A percentile compares a stretch with the other conserved stretches of the same genome.
Conservation (phyloP, 2,888 invertebrate genomes). For the Thumatha senex region DNA sequence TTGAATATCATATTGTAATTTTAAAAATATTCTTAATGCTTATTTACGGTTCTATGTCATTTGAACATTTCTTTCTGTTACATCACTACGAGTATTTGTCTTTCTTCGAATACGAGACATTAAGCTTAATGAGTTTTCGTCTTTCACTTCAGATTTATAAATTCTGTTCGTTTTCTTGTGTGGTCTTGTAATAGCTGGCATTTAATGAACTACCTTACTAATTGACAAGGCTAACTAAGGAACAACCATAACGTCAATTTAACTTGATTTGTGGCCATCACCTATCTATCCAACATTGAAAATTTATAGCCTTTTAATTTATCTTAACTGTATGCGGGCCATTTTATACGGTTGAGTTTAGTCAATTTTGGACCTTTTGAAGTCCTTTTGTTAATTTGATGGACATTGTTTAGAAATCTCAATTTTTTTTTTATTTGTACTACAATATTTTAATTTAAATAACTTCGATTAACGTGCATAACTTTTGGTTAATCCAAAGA, state of each 20-base stretch:
- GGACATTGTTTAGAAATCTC: not conserved
- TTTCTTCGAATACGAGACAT: not conserved
- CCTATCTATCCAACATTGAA: conserved; percentile 27
- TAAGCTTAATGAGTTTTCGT: conserved; percentile 5
- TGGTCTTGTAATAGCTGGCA: conserved; percentile 37
- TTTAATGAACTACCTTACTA: conserved; percentile 55
- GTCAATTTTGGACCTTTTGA: not conserved
- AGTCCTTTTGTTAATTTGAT: too few species aligned
- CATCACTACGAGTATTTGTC: not conserved
- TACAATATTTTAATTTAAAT: not conserved
- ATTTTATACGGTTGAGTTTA: not conserved
- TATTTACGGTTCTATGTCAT: too few species aligned
- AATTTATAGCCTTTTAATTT: conserved; percentile 48
- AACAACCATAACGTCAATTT: conserved; percentile 53
- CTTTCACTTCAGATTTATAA: conserved; percentile 1
- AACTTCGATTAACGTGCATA: too few species aligned
- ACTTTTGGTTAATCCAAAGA: conserved; percentile 1
- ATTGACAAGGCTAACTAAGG: conserved; percentile 56
- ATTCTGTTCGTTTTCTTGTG: conserved; percentile 31
- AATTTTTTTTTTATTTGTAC: not conserved
- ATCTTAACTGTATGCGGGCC: conserved; percentile 45
- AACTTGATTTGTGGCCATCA: conserved; percentile 57
- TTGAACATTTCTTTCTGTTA: too few species aligned
- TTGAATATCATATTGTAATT: too few species aligned
- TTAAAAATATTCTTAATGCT: too few species aligned